Percentiles rank a stretch among this genome's conserved stretches.
Conservation (phyloP, 2,888 invertebrate species). For the Eilema depressum region DNA sequence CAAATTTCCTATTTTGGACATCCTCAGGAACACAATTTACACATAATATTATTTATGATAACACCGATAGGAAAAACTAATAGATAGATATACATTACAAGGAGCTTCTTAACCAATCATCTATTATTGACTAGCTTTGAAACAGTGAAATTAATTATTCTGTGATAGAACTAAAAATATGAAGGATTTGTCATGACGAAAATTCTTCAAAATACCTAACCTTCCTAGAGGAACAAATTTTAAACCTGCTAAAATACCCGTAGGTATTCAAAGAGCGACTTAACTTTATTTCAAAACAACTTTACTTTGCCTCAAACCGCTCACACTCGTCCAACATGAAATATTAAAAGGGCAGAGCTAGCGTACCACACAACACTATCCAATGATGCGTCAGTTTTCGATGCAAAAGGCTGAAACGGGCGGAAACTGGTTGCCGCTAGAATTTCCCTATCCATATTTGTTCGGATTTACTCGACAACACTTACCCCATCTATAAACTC, state of each 20-base stretch:
- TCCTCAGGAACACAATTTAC: too few species aligned
- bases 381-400: conserved; percentile 60
- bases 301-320: conserved; percentile 19
- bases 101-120: too few species aligned
- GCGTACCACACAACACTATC: conserved; percentile 46
- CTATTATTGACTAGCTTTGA: too few species aligned
- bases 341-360: conserved; percentile 28
- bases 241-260: background rate
- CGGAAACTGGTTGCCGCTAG: conserved; percentile 60
- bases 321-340: conserved; percentile 32
- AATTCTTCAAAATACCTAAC: background rate
- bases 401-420: conserved; percentile 62
- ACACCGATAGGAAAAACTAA: too few species aligned
- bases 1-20: too few species aligned
- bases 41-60: too few species aligned
- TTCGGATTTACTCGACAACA: conserved; percentile 74
- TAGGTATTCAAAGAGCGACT: background rate
- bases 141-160: too few species aligned
- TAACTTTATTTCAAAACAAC: conserved; percentile 1
- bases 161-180: background rate
- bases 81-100: too few species aligned
- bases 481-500: conserved; percentile 65
- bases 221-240: background rate
- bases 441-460: conserved; percentile 74
- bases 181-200: background rate